These are phyloP conservation scores for Acromyrmex heyeri DNA, from an alignment of 1,140 invertebrate genomes.

Conservation along the genomic window DNA sequence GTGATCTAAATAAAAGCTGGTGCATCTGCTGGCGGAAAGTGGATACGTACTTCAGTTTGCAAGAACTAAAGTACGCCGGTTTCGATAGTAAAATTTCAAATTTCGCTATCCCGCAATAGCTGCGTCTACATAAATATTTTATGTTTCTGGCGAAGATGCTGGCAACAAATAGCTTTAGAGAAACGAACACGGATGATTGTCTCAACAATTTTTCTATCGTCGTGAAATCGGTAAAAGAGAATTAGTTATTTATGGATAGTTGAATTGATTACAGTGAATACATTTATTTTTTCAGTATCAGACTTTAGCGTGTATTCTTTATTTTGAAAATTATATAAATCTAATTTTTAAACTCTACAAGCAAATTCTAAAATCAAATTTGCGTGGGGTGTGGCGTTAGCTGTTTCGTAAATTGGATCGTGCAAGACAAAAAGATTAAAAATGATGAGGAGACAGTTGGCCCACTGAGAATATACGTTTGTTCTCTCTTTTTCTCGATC, in stretches of 20 bases:
- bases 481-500: slow-evolving; percentile 55
- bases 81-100: slow-evolving; percentile 72
- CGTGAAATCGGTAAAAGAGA: neutral
- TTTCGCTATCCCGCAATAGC: slow-evolving; percentile 62
- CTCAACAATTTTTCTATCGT: slow-evolving; percentile 7
- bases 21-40: slow-evolving; percentile 52
- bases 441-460: slow-evolving; percentile 62
- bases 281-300: neutral
- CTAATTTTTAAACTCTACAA: slow-evolving; percentile 7
- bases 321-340: neutral
- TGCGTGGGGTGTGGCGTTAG: neutral
- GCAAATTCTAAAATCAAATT: neutral
- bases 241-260: neutral
- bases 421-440: slow-evolving; percentile 61
- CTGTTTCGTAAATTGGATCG: slow-evolving; percentile 73
- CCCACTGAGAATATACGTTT: slow-evolving; percentile 72
- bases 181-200: neutral
- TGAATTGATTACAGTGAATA: neutral
- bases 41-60: slow-evolving; percentile 51
- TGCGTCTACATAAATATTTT: slow-evolving; percentile 73
- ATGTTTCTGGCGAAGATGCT: slow-evolving; percentile 46
- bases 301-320: neutral
- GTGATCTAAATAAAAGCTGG: slow-evolving; percentile 27
- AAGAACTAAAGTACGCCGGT: slow-evolving; percentile 37
- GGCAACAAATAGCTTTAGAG: slow-evolving; percentile 7